Base-by-base conservation (phyloP, 2,113 vertebrate genomes). In the Charadrius vociferus region DNA sequence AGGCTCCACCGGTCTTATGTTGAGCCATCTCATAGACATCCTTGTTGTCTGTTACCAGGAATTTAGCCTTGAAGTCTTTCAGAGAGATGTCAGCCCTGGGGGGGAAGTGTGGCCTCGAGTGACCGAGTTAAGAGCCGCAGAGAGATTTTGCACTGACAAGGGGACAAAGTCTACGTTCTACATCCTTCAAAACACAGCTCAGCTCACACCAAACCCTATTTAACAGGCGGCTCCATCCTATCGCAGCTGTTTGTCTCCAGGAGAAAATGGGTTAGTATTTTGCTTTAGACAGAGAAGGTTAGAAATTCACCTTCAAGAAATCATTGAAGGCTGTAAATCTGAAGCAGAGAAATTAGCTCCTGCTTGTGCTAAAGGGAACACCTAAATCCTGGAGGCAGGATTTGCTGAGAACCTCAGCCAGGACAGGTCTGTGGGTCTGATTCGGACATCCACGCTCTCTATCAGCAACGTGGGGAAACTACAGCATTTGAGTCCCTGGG, bases 401-500 rank as follows among this genome's bases (percentile, higher is more conserved):
- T 21, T 50, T 73, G 49, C 70, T 2, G 2, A 7, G 50, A 53
- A 58, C 45, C 74, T 86, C 52, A 23, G 49, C 61, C 56, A 36
- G 81, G 66, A n/a, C 2, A 4, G 37, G 59, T 58, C 27, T 63
- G 61, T 5, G 58, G 3, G 15, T 9, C 62, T 9, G 63, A 20
- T 5, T 8, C 5, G 0, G 12, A 41, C 41, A 58, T 49, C 50
- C 24, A 2, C 8, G 19, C 39, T 68, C 21, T 58, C 1, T 19
- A 21, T 10, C 7, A 0, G 27, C 70, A 85, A 2, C 4, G 1
- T 0, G 0, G n/a, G 73, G 50, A 43, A 81, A 6, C 1, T 13
- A 6, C 0, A 0, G 43, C 4, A 1, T 47, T 47, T 16, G 27
- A 45, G 62, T 73, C 59, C 45, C 71, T 39, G 9, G 53, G 39